These are phyloP conservation scores for Brachynemurus nebulosus DNA, from an alignment of 2,888 invertebrate genomes.

Conservation along the genomic window DNA sequence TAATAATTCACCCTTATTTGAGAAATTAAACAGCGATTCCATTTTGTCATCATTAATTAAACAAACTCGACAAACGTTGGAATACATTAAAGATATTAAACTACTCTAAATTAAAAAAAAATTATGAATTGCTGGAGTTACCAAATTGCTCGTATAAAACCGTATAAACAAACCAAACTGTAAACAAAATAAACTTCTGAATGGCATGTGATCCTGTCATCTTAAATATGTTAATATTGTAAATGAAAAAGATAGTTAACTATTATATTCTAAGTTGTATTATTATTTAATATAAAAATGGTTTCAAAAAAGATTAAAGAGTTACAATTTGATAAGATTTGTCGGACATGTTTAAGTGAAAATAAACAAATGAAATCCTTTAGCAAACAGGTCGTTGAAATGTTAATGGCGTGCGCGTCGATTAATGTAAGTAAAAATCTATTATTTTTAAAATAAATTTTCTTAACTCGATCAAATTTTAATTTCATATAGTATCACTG, in stretches of 20 bases:
- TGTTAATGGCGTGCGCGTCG: slow-evolving; percentile 26
- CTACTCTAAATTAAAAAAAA: too few relatives aligned
- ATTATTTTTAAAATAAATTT: too few relatives aligned
- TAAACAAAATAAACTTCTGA: too few relatives aligned
- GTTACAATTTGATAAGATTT: slow-evolving; percentile 24
- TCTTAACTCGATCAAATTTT: too few relatives aligned
- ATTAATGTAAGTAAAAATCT: slow-evolving; percentile 24
- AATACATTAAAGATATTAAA: background rate
- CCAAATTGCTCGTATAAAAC: too few relatives aligned
- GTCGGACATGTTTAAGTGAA: slow-evolving; percentile 26
- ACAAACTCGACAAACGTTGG: background rate
- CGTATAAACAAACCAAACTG: too few relatives aligned
- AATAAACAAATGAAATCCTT: slow-evolving; percentile 24
- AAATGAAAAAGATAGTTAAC: too few relatives aligned
- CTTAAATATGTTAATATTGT: too few relatives aligned
- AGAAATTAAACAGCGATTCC: background rate
- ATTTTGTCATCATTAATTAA: background rate
- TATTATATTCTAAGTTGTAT: too few relatives aligned
- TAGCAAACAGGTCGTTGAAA: slow-evolving; percentile 25
- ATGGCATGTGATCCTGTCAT: background rate
- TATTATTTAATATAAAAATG: background rate
- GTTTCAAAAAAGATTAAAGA: slow-evolving; percentile 9
- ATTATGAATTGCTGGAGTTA: too few relatives aligned
- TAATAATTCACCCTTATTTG: background rate
- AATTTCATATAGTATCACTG: too few relatives aligned